Evolutionary conservation across 2,113 vertebrate species (phyloP).

Genomic region (Phaethon lepturus): DNA sequence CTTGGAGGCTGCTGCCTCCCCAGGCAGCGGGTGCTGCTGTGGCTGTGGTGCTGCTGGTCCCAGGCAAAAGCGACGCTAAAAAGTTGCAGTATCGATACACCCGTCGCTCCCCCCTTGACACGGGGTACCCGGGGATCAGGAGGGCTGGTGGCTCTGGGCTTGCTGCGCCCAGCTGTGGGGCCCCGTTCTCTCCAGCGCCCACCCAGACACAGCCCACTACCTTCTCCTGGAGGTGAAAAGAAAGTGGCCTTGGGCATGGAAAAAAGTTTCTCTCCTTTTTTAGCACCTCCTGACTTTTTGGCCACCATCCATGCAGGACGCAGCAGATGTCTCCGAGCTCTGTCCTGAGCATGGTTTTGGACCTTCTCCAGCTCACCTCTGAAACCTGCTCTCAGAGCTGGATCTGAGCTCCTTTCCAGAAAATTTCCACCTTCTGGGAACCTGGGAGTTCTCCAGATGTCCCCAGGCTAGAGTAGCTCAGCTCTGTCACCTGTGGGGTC

Average conservation of each 20-base stretch:
- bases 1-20: neutral
- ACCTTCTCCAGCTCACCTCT: conserved; percentile 1
- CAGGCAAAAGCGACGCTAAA: neutral
- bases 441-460: neutral
- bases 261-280: neutral
- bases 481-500: neutral
- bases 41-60: neutral
- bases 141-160: neutral
- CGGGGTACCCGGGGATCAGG: neutral
- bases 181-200: neutral
- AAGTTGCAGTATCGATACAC: accelerated
- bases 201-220: accelerated
- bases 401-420: neutral
- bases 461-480: neutral
- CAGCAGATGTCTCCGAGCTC: neutral
- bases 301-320: neutral
- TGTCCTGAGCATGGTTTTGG: neutral
- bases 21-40: neutral
- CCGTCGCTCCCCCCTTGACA: neutral
- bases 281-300: neutral
- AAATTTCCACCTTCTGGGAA: neutral
- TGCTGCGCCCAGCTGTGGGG: accelerated
- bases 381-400: neutral
- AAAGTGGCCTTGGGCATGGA: neutral
- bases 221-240: neutral